A percentile compares a stretch with the other conserved stretches of the same genome.
phyloP scores from a whole-genome alignment of 2,113 vertebrate species.

The Apodemus speciosus region DNA sequence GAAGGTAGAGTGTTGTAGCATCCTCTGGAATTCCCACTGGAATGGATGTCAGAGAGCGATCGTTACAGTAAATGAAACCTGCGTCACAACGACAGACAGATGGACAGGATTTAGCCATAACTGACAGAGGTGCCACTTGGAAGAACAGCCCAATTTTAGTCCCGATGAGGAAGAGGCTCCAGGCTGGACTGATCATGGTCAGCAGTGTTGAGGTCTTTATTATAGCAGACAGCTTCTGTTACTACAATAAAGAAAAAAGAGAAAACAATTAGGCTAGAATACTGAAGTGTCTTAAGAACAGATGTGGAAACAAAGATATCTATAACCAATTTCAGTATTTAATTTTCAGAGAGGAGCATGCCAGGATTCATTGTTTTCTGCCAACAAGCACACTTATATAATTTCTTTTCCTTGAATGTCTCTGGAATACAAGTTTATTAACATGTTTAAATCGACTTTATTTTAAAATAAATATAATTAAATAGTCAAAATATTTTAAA shows the following conservation, averaged over 20 bases:
- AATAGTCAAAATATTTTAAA: slow-evolving; percentile 16
- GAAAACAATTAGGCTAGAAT: slow-evolving; percentile 73
- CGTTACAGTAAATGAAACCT: slow-evolving; percentile 99
- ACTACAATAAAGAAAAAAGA: slow-evolving; percentile 83
- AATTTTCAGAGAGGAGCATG: not conserved
- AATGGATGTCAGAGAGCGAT: slow-evolving; percentile 97
- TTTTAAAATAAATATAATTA: slow-evolving; percentile 49
- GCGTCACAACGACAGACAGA: slow-evolving; percentile 95
- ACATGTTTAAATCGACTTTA: slow-evolving; percentile 16
- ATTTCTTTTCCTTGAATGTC: slow-evolving; percentile 34
- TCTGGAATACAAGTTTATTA: slow-evolving; percentile 7
- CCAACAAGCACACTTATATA: not conserved
- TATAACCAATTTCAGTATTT: not conserved
- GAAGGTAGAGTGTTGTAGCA: slow-evolving; percentile 98
- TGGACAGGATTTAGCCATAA: slow-evolving; percentile 94
- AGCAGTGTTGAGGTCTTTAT: slow-evolving; percentile 87
- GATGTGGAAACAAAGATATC: slow-evolving; percentile 5
- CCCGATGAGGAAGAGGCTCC: slow-evolving; percentile 94
- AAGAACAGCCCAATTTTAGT: slow-evolving; percentile 94
- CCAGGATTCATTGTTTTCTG: not conserved
- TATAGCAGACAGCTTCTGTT: slow-evolving; percentile 84
- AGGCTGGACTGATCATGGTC: slow-evolving; percentile 95
- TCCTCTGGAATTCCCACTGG: slow-evolving; percentile 95
- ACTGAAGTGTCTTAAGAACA: slow-evolving; percentile 65
- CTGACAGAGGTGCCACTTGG: slow-evolving; percentile 90